A percentile compares a stretch with the other conserved stretches of the same genome.
phyloP scores from a whole-genome alignment of 2,888 invertebrate species.

The Norana najaformis region DNA sequence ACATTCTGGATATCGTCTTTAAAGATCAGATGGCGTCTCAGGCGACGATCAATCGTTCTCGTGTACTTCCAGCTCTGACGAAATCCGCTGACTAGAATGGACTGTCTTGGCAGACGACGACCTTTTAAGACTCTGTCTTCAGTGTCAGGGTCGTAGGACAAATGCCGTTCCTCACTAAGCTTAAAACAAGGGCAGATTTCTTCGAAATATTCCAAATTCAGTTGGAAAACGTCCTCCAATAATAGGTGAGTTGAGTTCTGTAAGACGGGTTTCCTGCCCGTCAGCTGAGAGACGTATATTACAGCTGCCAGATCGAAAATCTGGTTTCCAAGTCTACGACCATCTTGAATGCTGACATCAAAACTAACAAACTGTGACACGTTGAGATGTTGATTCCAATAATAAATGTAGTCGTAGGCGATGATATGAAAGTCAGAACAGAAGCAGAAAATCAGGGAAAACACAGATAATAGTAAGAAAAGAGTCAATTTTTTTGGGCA shows the following conservation, averaged over 20 bases:
- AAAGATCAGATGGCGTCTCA: neutral
- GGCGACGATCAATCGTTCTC: neutral
- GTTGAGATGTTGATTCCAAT: neutral
- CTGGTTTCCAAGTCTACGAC: constrained; percentile 16
- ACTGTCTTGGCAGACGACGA: too few species aligned
- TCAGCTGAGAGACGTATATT: neutral
- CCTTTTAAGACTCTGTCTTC: neutral
- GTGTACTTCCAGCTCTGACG: neutral
- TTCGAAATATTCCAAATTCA: neutral
- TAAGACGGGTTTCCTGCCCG: neutral
- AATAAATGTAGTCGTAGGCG: neutral
- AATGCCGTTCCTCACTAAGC: neutral
- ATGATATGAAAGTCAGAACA: neutral
- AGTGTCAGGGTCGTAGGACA: neutral
- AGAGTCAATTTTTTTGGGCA: too few species aligned
- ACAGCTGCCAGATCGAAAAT: neutral
- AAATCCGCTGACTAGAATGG: neutral
- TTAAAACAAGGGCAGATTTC: neutral
- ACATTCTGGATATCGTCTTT: neutral
- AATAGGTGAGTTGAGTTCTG: neutral
- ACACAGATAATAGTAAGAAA: too few species aligned
- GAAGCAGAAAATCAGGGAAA: too few species aligned
- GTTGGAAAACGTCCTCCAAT: neutral
- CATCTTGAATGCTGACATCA: neutral
- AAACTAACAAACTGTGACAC: neutral